Percentiles rank a stretch among this genome's conserved stretches.
These are phyloP conservation scores for Coreoperca whiteheadi DNA, from an alignment of 2,113 vertebrate species.

Conservation along the genomic window DNA sequence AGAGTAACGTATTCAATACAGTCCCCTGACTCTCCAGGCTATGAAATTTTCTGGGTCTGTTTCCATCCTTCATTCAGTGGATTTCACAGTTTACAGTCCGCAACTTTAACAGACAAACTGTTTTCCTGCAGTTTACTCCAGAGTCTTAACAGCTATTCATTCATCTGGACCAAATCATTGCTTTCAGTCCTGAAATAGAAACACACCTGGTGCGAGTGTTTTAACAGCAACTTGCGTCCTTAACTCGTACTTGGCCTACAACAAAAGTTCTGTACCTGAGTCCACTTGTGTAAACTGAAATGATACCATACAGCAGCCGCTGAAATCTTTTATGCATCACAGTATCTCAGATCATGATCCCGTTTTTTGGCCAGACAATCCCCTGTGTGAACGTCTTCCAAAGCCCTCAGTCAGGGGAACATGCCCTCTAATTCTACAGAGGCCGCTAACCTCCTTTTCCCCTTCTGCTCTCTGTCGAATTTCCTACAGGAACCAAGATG, in stretches of 20 bases:
- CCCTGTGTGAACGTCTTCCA: constrained; percentile 32
- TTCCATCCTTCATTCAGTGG: constrained; percentile 18
- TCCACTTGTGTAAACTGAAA: constrained; percentile 13
- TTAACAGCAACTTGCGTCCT: neutral
- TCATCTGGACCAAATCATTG: neutral
- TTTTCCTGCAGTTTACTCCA: constrained; percentile 16
- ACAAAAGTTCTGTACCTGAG: constrained; percentile 26
- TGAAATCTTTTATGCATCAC: constrained; percentile 43
- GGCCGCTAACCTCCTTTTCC: constrained; percentile 50
- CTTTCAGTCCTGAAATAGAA: constrained; percentile 12
- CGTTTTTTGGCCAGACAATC: constrained; percentile 29
- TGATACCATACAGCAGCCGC: constrained; percentile 9
- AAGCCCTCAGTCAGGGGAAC: constrained; percentile 43
- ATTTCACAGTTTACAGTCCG: constrained; percentile 35
- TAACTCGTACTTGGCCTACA: constrained; percentile 5
- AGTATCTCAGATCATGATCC: constrained; percentile 44
- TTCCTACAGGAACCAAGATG: constrained; percentile 46
- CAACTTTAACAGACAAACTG: constrained; percentile 34
- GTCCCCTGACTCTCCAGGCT: constrained; percentile 9
- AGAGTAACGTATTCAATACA: constrained; percentile 29
- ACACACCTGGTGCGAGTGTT: neutral
- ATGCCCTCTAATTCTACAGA: constrained; percentile 47
- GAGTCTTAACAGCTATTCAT: constrained; percentile 27
- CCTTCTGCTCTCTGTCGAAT: constrained; percentile 40
- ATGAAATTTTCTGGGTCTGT: constrained; percentile 19